phyloP scores from a whole-genome alignment of 2,888 invertebrate genomes.

The Erebia aethiops region DNA sequence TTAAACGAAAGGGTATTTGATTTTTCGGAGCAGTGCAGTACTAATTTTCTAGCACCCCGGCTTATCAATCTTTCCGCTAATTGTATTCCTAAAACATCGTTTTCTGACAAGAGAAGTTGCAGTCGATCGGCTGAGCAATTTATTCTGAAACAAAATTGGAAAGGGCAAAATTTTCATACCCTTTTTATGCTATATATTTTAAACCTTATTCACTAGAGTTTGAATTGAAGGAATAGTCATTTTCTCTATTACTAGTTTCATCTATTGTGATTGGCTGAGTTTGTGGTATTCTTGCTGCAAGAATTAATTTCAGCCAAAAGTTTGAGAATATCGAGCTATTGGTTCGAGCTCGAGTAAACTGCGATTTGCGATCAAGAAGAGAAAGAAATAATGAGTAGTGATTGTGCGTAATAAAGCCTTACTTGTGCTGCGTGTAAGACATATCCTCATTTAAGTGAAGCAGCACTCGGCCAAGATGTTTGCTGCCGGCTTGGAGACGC shows the following conservation, averaged over 20 bases:
- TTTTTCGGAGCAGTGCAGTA: slow-evolving; percentile 43
- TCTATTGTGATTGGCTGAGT: too few species aligned
- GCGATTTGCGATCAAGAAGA: not conserved
- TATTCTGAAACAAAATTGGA: slow-evolving; percentile 45
- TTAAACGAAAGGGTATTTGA: slow-evolving; percentile 29
- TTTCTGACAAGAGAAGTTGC: slow-evolving; percentile 54
- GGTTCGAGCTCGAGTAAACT: too few species aligned
- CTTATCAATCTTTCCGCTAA: slow-evolving; percentile 51
- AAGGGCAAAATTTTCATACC: not conserved
- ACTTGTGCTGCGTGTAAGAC: slow-evolving; percentile 42
- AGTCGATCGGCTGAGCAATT: slow-evolving; percentile 44
- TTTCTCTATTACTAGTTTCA: too few species aligned
- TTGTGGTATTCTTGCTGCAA: too few species aligned
- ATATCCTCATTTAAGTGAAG: slow-evolving; percentile 45
- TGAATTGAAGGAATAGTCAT: too few species aligned
- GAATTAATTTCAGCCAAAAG: too few species aligned
- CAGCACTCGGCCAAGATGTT: slow-evolving; percentile 52
- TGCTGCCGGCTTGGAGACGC: slow-evolving; percentile 52
- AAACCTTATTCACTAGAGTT: too few species aligned
- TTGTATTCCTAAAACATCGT: slow-evolving; percentile 47
- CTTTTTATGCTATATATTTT: too few species aligned
- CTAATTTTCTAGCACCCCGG: slow-evolving; percentile 54
- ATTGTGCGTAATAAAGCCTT: not conserved
- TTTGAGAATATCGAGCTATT: too few species aligned
- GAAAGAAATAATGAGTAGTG: not conserved